A percentile compares a stretch with the other conserved stretches of the same genome.
Conservation (phyloP, 53 echinoderm and acorn worm genomes). For the Paracentrotus lividus region DNA sequence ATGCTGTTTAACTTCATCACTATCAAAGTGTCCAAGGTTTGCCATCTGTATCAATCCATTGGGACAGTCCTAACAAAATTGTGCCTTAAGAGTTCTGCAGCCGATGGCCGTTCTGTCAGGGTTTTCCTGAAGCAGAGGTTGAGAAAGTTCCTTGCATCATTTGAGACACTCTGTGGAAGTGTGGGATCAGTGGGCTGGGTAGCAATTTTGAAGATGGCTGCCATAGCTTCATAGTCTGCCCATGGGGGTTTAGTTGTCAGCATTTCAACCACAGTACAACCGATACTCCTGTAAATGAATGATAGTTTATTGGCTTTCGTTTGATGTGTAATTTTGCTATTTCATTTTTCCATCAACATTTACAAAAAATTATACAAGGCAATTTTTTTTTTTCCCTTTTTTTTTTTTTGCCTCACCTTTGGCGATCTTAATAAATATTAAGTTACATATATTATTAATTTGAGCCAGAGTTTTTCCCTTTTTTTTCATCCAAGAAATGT, state of each 20-base stretch:
- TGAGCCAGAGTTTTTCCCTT: no score
- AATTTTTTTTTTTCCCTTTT: no score
- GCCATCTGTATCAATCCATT: conserved; percentile 51
- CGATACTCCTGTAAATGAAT: conserved; percentile 86
- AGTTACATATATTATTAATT: no score
- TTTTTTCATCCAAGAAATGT: background rate
- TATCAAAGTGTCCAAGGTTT: background rate
- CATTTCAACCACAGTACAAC: conserved; percentile 99
- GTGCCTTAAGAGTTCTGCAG: conserved; percentile 83
- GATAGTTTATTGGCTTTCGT: no score
- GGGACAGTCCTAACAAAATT: conserved; percentile 82
- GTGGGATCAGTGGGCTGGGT: conserved; percentile 85
- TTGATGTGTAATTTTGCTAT: no score
- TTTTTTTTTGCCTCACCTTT: no score
- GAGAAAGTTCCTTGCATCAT: conserved; percentile 83
- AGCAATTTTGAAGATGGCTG: conserved; percentile 99
- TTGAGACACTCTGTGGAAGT: conserved; percentile 85
- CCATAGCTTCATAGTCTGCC: conserved; percentile 99
- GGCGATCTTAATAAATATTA: no score
- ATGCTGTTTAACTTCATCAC: background rate
- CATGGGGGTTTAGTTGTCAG: conserved; percentile 96
- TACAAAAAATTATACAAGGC: no score
- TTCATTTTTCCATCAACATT: no score
- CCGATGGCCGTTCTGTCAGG: conserved; percentile 83
- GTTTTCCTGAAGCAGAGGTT: conserved; percentile 76